These are phyloP conservation scores for Steromphala cineraria DNA, from an alignment of 2,888 invertebrate species.

Conservation along the genomic window DNA sequence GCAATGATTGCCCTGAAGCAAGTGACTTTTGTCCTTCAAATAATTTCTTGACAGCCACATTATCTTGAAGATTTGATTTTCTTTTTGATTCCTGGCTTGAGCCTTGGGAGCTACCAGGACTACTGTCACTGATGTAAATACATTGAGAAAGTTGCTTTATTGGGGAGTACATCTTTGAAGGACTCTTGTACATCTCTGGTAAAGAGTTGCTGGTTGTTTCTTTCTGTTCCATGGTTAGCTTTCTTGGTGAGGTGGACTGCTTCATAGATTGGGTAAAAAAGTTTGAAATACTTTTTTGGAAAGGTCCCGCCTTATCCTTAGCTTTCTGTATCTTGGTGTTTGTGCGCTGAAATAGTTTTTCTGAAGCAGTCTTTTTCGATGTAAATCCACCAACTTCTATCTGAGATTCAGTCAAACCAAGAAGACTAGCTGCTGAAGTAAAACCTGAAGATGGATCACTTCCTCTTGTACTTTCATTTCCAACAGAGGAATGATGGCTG, in stretches of 20 bases:
- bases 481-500: too few relatives aligned
- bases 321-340: neutral
- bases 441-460: neutral
- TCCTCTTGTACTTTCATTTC: neutral
- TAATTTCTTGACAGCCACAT: slow-evolving; percentile 45
- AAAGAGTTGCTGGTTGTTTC: neutral
- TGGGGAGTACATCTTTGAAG: slow-evolving; percentile 52
- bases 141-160: slow-evolving; percentile 43
- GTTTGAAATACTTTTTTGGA: slow-evolving; percentile 37
- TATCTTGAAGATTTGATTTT: slow-evolving; percentile 20
- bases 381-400: neutral
- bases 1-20: slow-evolving; percentile 27
- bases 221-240: neutral
- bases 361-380: neutral
- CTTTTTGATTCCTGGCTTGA: neutral
- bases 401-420: slow-evolving; percentile 27
- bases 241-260: neutral
- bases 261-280: slow-evolving; percentile 31
- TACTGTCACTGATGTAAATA: slow-evolving; percentile 49
- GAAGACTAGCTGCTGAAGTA: neutral
- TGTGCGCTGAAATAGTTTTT: neutral
- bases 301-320: slow-evolving; percentile 8
- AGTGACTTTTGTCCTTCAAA: slow-evolving; percentile 48
- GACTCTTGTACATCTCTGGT: slow-evolving; percentile 24
- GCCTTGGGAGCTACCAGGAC: slow-evolving; percentile 40